phyloP scores from a whole-genome alignment of 92 coral and sea anemone species.

The Porites lobata region DNA sequence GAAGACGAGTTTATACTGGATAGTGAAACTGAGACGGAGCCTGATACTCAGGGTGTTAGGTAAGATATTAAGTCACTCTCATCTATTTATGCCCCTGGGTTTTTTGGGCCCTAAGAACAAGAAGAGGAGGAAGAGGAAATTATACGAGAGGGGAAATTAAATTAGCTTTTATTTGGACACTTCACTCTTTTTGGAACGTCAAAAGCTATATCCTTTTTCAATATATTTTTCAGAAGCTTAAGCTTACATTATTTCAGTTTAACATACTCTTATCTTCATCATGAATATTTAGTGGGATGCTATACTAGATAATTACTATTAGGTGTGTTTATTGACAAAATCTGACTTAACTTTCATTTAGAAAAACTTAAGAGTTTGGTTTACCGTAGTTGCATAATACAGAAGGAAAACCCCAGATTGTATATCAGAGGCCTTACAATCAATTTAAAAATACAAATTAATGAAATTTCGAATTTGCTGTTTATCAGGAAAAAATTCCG shows the following conservation, averaged over 20 bases:
- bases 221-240: background rate
- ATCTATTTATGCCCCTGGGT: no score
- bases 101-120: no score
- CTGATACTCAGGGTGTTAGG: no score
- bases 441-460: background rate
- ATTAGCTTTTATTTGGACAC: slow-evolving; percentile 8
- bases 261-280: slow-evolving; percentile 12
- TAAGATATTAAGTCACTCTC: no score
- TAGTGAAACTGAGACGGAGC: background rate
- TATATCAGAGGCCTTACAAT: background rate
- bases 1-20: background rate
- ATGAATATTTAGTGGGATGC: slow-evolving; percentile 18
- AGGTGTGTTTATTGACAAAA: background rate
- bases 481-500: slow-evolving; percentile 6
- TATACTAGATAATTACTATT: background rate
- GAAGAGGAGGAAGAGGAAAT: no score
- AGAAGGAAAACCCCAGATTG: slow-evolving; percentile 3
- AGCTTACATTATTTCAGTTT: slow-evolving; percentile 6
- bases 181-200: background rate
- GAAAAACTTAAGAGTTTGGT: background rate
- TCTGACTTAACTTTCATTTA: background rate
- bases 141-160: background rate
- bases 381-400: background rate
- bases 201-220: slow-evolving; percentile 5
- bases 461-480: background rate